phyloP scores from a whole-genome alignment of 2,113 vertebrate genomes.

The Xiphophorus hellerii region DNA sequence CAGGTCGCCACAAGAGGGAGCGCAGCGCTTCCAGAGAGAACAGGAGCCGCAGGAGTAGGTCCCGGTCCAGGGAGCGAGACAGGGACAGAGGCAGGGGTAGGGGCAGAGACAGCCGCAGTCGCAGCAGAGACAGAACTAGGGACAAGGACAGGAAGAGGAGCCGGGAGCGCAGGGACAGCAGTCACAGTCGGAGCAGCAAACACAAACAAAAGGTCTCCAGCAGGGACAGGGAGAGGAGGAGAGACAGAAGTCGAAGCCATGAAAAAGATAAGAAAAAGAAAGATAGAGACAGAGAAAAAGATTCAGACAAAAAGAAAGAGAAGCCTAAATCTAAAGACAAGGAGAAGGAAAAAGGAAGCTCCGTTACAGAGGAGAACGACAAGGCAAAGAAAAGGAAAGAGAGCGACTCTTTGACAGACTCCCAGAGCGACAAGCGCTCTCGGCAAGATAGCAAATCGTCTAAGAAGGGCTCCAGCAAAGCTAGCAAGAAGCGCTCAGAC shows the following conservation, averaged over 20 bases:
- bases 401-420: slow-evolving; percentile 84
- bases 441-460: slow-evolving; percentile 88
- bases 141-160: slow-evolving; percentile 83
- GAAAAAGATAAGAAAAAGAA: slow-evolving; percentile 93
- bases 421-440: slow-evolving; percentile 85
- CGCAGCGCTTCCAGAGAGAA: slow-evolving; percentile 86
- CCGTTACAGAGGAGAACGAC: slow-evolving; percentile 82
- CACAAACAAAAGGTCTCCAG: slow-evolving; percentile 89
- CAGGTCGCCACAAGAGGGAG: slow-evolving; percentile 79
- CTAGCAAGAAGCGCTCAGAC: slow-evolving; percentile 90
- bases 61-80: slow-evolving; percentile 67
- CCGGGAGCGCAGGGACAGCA: slow-evolving; percentile 80
- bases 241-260: slow-evolving; percentile 83
- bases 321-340: slow-evolving; percentile 88
- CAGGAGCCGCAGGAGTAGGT: slow-evolving; percentile 81
- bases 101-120: slow-evolving; percentile 84
- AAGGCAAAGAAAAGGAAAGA: slow-evolving; percentile 92
- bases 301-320: slow-evolving; percentile 86
- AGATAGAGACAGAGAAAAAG: slow-evolving; percentile 89
- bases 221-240: slow-evolving; percentile 87
- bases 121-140: slow-evolving; percentile 86
- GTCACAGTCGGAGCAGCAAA: slow-evolving; percentile 86
- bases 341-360: slow-evolving; percentile 81
- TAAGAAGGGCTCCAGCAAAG: slow-evolving; percentile 88
- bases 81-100: slow-evolving; percentile 79